Conservation (phyloP, 2,113 vertebrate genomes). For the Cyanoderma ruficeps region DNA sequence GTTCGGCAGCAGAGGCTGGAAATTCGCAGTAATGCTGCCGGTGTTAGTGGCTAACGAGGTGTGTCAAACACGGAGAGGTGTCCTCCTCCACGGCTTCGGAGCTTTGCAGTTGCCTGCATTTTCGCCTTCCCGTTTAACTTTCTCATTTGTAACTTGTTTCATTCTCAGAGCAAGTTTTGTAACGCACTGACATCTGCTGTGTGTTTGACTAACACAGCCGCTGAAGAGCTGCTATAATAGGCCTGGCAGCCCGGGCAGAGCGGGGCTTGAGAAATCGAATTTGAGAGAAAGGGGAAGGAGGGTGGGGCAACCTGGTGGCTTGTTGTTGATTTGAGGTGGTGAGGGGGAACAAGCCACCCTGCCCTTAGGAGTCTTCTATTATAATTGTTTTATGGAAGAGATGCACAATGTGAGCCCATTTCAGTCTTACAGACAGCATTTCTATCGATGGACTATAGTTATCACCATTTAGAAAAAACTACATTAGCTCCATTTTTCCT, state of each 20-base stretch:
- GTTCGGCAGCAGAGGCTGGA: background rate
- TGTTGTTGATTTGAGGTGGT: background rate
- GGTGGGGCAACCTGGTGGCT: background rate
- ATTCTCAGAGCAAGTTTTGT: constrained; percentile 40
- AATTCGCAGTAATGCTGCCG: background rate
- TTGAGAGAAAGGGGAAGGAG: background rate
- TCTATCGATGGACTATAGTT: background rate
- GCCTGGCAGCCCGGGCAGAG: background rate
- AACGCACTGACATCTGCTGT: constrained; percentile 73
- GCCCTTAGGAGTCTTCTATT: background rate
- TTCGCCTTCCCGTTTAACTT: background rate
- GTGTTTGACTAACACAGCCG: constrained; percentile 34
- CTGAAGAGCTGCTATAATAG: background rate
- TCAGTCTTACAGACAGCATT: background rate
- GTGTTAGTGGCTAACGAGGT: background rate
- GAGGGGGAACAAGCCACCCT: background rate
- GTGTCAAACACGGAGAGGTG: background rate
- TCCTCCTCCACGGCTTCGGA: background rate
- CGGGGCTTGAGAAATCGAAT: fast-evolving
- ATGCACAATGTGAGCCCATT: background rate
- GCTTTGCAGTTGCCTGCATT: background rate
- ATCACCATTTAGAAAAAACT: background rate
- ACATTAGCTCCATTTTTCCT: background rate
- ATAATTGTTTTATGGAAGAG: background rate
- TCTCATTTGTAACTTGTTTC: background rate